phyloP scores from a whole-genome alignment of 30 jellyfish, hydroid and myxozoan species.

The Sanderia malayensis region DNA sequence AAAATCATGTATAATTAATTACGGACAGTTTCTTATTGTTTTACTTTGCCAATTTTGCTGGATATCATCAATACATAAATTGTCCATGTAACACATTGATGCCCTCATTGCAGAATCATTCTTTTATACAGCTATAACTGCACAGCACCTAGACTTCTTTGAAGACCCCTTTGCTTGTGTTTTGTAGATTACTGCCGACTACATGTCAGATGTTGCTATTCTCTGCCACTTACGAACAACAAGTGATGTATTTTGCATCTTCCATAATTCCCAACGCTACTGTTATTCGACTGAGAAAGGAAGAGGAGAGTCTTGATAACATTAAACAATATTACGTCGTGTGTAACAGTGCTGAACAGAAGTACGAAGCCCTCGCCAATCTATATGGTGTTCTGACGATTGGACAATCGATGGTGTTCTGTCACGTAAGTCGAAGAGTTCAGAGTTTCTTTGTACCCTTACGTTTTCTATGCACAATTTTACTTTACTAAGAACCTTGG shows the following conservation, averaged over 20 bases:
- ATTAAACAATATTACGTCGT: slow-evolving; percentile 85
- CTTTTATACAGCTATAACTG: too few relatives aligned
- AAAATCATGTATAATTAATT: too few relatives aligned
- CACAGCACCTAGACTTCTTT: too few relatives aligned
- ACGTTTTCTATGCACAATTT: too few relatives aligned
- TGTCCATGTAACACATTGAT: too few relatives aligned
- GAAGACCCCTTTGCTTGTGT: too few relatives aligned
- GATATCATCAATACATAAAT: too few relatives aligned
- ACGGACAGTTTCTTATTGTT: too few relatives aligned
- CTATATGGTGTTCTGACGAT: slow-evolving; percentile 84
- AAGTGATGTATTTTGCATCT: slow-evolving; percentile 86
- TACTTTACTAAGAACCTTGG: too few relatives aligned
- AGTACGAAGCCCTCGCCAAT: slow-evolving; percentile 89
- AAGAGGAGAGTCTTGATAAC: slow-evolving; percentile 91
- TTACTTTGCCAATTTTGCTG: too few relatives aligned
- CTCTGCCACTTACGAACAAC: slow-evolving; percentile 91
- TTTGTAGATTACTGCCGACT: slow-evolving; percentile 43
- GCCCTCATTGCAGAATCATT: too few relatives aligned
- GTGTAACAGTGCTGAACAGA: slow-evolving; percentile 77
- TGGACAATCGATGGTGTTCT: slow-evolving; percentile 96
- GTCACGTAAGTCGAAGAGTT: slow-evolving; percentile 99
- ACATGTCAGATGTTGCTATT: slow-evolving; percentile 83
- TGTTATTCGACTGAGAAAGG: slow-evolving; percentile 75
- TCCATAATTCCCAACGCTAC: slow-evolving; percentile 82
- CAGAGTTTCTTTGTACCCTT: too few relatives aligned